Conservation (phyloP, 2,113 vertebrate species). For the Salvelinus alpinus region DNA sequence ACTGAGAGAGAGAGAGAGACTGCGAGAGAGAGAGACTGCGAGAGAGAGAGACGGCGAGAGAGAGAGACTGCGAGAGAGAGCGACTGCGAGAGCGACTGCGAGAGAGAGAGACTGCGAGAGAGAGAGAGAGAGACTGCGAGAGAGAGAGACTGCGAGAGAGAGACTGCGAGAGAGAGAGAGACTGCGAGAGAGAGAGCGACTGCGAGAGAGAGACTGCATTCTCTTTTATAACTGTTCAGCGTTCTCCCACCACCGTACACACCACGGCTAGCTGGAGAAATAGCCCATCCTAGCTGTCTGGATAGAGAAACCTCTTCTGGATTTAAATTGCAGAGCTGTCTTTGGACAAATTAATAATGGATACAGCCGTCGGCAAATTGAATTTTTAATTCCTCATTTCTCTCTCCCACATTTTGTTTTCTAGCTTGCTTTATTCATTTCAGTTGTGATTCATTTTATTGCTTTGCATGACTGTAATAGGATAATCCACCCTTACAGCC, state of each 20-base stretch:
- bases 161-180: too few species aligned
- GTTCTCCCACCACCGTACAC: background rate
- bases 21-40: too few species aligned
- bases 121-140: too few species aligned
- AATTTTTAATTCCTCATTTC: constrained; percentile 67
- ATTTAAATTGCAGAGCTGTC: constrained; percentile 19
- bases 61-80: too few species aligned
- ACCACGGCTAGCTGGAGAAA: background rate
- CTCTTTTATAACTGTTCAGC: background rate
- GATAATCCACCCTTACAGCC: constrained; percentile 29
- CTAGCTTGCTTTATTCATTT: constrained; percentile 42
- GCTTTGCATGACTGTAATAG: constrained; percentile 33
- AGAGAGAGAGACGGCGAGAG: too few species aligned
- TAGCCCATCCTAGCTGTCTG: constrained; percentile 10
- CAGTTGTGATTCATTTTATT: constrained; percentile 49
- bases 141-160: too few species aligned
- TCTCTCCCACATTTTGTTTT: constrained; percentile 45
- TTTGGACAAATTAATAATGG: constrained; percentile 71
- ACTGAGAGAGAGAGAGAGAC: too few species aligned
- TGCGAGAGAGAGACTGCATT: background rate
- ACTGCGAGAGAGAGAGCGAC: too few species aligned
- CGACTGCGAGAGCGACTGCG: too few species aligned
- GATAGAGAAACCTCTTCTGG: constrained; percentile 8
- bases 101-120: too few species aligned
- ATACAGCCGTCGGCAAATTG: constrained; percentile 69